phyloP scores from a whole-genome alignment of 2,888 invertebrate genomes.

The Pasiphila rectangulata region DNA sequence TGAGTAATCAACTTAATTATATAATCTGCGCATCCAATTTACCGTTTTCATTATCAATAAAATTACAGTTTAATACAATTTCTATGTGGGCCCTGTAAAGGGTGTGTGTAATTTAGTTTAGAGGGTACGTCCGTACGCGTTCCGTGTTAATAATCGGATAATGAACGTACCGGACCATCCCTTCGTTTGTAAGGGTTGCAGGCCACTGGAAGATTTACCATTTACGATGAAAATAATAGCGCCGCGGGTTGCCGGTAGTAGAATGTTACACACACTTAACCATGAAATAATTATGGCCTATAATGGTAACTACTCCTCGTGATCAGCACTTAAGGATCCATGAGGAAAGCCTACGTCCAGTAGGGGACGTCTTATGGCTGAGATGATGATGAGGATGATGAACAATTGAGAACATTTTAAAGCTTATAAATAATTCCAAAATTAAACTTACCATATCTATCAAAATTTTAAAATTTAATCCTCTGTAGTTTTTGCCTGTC shows the following conservation, averaged over 20 bases:
- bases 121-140: slow-evolving; percentile 29
- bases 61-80: slow-evolving; percentile 23
- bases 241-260: too few species aligned
- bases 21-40: slow-evolving; percentile 21
- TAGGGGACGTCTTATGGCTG: too few species aligned
- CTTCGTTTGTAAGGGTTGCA: slow-evolving; percentile 21
- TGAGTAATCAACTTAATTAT: slow-evolving; percentile 7
- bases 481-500: too few species aligned
- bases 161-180: slow-evolving; percentile 49
- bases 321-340: too few species aligned
- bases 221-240: not conserved
- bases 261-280: too few species aligned
- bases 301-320: too few species aligned
- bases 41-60: slow-evolving; percentile 18
- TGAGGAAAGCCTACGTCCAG: too few species aligned
- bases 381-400: too few species aligned
- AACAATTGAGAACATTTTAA: too few species aligned
- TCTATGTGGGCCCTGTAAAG: slow-evolving; percentile 22
- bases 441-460: not conserved
- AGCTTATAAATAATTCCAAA: too few species aligned
- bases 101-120: slow-evolving; percentile 20
- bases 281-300: too few species aligned
- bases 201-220: not conserved
- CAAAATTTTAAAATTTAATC: too few species aligned
- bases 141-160: slow-evolving; percentile 61